phyloP scores from a whole-genome alignment of 2,797 vertebrate species.

The Emydoidea blandingii region DNA sequence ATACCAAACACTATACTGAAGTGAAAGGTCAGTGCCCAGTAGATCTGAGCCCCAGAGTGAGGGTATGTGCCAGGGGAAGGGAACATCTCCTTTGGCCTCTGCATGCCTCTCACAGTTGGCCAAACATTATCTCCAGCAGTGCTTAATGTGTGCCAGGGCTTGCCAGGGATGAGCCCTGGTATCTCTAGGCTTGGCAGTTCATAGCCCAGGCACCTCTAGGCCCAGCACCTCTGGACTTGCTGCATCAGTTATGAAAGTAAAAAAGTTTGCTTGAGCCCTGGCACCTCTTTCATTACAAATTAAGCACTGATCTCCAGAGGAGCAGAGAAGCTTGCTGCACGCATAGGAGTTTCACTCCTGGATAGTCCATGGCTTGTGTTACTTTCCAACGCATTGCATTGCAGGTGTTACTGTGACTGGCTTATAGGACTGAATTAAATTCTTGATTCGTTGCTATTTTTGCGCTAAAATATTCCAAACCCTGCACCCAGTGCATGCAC shows the following conservation, averaged over 20 bases:
- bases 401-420: neutral
- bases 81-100: neutral
- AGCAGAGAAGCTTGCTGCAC: fast-evolving
- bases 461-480: neutral
- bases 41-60: neutral
- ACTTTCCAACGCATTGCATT: neutral
- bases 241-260: too few species aligned
- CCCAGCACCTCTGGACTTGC: too few species aligned
- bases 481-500: neutral
- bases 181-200: too few species aligned
- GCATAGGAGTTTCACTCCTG: neutral
- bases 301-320: neutral
- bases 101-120: neutral
- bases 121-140: neutral
- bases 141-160: too few species aligned
- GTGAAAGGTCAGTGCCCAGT: neutral
- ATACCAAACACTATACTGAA: neutral
- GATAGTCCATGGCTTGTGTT: neutral
- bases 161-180: too few species aligned
- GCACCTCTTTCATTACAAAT: too few species aligned
- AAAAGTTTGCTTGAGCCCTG: too few species aligned
- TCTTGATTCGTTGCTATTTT: neutral
- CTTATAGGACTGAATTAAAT: fast-evolving
- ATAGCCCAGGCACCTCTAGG: too few species aligned
- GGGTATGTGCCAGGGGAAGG: neutral